These are phyloP conservation scores for Drepana falcataria DNA, from an alignment of 2,888 invertebrate genomes.

Conservation along the genomic window DNA sequence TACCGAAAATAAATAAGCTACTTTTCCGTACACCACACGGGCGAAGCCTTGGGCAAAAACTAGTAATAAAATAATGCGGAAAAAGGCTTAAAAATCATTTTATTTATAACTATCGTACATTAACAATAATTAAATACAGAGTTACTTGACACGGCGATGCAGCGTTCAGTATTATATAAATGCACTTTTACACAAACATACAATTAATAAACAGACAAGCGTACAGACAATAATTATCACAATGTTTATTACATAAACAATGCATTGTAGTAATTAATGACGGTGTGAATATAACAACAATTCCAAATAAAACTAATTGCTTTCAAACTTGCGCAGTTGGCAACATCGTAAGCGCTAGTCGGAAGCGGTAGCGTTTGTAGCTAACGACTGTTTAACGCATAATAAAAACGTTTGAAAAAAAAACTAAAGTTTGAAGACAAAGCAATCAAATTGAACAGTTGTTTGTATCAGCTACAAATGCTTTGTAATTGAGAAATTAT, in stretches of 20 bases:
- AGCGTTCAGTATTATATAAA: constrained; percentile 53
- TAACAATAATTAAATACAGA: constrained; percentile 69
- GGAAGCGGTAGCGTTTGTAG: no score
- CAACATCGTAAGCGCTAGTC: no score
- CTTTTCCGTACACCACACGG: no score
- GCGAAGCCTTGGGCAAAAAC: no score
- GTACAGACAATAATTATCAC: not conserved
- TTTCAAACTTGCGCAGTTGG: not conserved
- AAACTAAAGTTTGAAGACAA: no score
- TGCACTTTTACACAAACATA: constrained; percentile 42
- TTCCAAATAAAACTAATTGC: not conserved
- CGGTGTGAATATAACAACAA: not conserved
- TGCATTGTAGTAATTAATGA: not conserved
- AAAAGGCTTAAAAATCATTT: constrained; percentile 73
- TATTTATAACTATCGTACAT: constrained; percentile 76
- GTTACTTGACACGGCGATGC: constrained; percentile 51
- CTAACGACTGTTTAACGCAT: no score
- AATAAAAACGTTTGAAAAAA: no score
- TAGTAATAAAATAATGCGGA: constrained; percentile 20
- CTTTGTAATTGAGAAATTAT: no score
- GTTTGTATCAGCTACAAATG: no score
- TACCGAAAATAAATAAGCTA: no score
- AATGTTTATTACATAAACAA: not conserved
- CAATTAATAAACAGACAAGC: constrained; percentile 2
- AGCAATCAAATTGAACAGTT: no score